Evolutionary conservation across 2,113 vertebrate species (phyloP).

Genomic region (Aleadryas rufinucha): DNA sequence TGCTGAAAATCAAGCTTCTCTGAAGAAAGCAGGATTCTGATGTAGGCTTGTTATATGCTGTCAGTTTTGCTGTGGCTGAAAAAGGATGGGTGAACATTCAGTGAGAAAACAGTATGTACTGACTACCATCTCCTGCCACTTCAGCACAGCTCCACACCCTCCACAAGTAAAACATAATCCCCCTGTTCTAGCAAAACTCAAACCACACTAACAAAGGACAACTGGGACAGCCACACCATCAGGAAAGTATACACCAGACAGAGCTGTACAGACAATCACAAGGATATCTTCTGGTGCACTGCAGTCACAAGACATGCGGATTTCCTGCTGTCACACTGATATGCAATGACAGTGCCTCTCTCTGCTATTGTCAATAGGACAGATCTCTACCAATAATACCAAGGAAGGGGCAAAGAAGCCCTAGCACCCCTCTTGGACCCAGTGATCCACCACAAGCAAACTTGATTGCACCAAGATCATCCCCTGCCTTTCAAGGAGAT

Average conservation of each 20-base stretch:
- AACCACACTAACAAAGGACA: not conserved
- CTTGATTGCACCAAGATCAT: not conserved
- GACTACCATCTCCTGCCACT: not conserved
- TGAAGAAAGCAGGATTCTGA: not conserved
- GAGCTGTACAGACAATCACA: not conserved
- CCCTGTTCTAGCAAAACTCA: not conserved
- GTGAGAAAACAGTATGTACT: not conserved
- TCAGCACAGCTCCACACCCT: not conserved
- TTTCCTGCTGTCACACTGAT: not conserved
- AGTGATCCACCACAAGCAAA: not conserved
- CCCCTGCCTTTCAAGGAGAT: not conserved
- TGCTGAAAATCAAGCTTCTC: not conserved
- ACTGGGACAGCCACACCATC: not conserved
- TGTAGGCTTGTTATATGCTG: not conserved
- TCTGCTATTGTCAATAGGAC: not conserved
- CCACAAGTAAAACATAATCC: not conserved
- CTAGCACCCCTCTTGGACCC: not conserved
- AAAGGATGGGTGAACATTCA: not conserved
- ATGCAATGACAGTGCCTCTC: not conserved
- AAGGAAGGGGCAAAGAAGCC: not conserved
- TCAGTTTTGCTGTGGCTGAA: not conserved
- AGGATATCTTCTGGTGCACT: not conserved
- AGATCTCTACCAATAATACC: not conserved
- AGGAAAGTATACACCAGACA: not conserved
- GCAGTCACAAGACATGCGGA: rapidly evolving